phyloP scores from a whole-genome alignment of 2,888 invertebrate species.

The Tachystola acroxantha region DNA sequence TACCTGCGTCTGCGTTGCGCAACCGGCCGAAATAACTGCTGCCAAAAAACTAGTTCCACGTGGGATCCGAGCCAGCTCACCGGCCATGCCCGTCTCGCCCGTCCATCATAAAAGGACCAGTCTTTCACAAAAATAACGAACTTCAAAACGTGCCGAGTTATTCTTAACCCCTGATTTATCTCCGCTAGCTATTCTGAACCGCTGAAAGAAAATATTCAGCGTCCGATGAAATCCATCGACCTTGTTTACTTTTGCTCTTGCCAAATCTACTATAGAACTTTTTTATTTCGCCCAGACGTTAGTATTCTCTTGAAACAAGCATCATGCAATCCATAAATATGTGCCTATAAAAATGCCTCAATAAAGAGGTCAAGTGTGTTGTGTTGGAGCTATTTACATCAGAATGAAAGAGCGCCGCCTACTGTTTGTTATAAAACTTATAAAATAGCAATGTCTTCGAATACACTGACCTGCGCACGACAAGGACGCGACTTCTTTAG shows the following conservation, averaged over 20 bases:
- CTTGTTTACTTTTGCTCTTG: constrained; percentile 26
- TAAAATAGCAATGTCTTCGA: constrained; percentile 22
- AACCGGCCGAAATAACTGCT: constrained; percentile 58
- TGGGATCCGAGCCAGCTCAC: constrained; percentile 44
- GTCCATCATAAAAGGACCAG: constrained; percentile 15
- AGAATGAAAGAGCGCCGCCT: constrained; percentile 24
- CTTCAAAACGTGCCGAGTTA: neutral
- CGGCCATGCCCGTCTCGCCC: constrained; percentile 14
- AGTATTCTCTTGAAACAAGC: constrained; percentile 13
- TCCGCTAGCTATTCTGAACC: constrained; percentile 1
- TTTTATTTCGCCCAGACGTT: constrained; percentile 8
- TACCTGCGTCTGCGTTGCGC: constrained; percentile 58
- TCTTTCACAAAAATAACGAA: constrained; percentile 18
- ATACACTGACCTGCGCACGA: constrained; percentile 45
- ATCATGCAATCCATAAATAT: constrained; percentile 32
- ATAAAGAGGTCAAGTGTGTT: constrained; percentile 59
- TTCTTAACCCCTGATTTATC: constrained; percentile 3
- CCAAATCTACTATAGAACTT: constrained; percentile 28
- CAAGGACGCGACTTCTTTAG: neutral
- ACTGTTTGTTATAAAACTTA: constrained; percentile 25
- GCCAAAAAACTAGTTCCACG: constrained; percentile 71
- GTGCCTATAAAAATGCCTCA: constrained; percentile 42
- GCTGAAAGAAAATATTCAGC: neutral
- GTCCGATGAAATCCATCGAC: constrained; percentile 16
- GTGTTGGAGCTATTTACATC: constrained; percentile 38